Evolutionary conservation across 2,888 invertebrate genomes (phyloP), one percentile per base, ranked within the genome.

Genomic region (Emmelina monodactyla): DNA sequence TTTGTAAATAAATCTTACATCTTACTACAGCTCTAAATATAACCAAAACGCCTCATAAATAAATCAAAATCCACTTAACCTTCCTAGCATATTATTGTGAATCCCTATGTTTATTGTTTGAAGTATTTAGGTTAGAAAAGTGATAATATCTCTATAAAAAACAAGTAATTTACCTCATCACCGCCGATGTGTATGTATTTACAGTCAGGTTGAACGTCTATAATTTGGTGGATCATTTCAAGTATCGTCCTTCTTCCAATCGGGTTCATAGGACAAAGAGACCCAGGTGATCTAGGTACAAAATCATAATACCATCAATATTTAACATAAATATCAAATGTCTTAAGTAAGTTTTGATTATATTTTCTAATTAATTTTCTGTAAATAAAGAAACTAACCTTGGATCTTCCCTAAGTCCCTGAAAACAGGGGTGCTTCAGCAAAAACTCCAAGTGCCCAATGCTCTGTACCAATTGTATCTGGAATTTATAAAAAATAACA

Each of bases 401-500:
- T 60, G 65, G 33, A 79, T 82, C 1, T 84, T 92, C 92, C 6
- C 91, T 69, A 7, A 92, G 61, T 10, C 76, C 66, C 13, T 75
- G 58, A 76, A 86, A 91, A 44, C 84, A 73, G 7, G 85, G 83
- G 44, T 89, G 87, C 56, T 92, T 92, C 35, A 92, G 65, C 0
- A 89, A 86, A 72, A 87, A 92, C 78, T 94, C 94, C 79, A 93
- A 82, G 64, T 94, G 93, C 0, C 93, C 93, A 53, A 94, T 89
- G 0, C 92, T 91, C 71, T 93, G 94, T n/a, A 94, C 83, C 12
- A 94, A 71, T 15, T 93, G 93, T 33, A 83, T 76, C 81, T 81
- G 53, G 12, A 58, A 49, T 29, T 6, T 31, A 22, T n/a, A 37
- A 35, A 4, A 12, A 10, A 22, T 14, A 35, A 19, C 19, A 6